phyloP scores from a whole-genome alignment of 2,888 invertebrate species.

The Trissolcus japonicus region DNA sequence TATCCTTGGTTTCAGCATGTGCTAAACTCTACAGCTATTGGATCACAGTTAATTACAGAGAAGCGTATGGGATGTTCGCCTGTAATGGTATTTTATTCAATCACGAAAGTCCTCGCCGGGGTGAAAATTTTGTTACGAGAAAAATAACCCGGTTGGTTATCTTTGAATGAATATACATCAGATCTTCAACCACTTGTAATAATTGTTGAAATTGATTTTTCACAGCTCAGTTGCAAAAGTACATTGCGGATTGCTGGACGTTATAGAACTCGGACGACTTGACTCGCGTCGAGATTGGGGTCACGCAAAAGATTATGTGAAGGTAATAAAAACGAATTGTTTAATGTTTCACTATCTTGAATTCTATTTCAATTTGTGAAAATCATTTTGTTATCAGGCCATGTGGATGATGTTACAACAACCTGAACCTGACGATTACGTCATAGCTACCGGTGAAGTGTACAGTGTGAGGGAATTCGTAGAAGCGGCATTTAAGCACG shows the following conservation, averaged over 20 bases:
- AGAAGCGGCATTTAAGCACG: conserved; percentile 90
- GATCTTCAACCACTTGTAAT: too few relatives aligned
- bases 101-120: conserved; percentile 95
- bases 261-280: conserved; percentile 93
- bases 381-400: conserved; percentile 80
- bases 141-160: conserved; percentile 88
- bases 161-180: too few relatives aligned
- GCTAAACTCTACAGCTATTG: conserved; percentile 97
- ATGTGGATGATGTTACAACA: conserved; percentile 99
- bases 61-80: conserved; percentile 96
- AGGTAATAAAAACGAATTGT: conserved; percentile 78
- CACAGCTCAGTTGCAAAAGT: conserved; percentile 94
- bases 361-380: too few relatives aligned
- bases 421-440: conserved; percentile 94
- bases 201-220: neutral
- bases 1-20: conserved; percentile 82
- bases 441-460: conserved; percentile 96
- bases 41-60: conserved; percentile 96
- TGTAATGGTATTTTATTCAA: conserved; percentile 98
- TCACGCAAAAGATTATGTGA: conserved; percentile 96
- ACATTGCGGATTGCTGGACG: conserved; percentile 88
- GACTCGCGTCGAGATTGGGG: conserved; percentile 99
- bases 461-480: conserved; percentile 98
- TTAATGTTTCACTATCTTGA: too few relatives aligned
- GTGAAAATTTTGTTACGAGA: conserved; percentile 98